Conservation (phyloP, 2,113 vertebrate species). For the Atrichornis clamosus region DNA sequence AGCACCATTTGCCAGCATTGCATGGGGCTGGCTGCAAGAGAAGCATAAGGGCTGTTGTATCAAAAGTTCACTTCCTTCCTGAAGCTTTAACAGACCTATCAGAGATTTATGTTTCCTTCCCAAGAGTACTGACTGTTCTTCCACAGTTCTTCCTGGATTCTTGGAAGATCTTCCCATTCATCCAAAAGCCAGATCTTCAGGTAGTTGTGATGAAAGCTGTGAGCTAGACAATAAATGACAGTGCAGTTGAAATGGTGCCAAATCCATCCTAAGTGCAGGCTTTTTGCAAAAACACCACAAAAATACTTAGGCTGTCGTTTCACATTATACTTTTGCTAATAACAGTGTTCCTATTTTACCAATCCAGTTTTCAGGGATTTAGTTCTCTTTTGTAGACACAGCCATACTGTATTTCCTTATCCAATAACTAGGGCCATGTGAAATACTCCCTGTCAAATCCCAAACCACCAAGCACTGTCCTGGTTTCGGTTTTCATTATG, state of each 20-base stretch:
- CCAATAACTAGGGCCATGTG: constrained; percentile 38
- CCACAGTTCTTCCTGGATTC: neutral
- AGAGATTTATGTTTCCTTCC: neutral
- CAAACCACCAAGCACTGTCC: constrained; percentile 43
- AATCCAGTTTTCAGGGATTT: constrained; percentile 9
- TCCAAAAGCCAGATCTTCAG: neutral
- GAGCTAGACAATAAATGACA: neutral
- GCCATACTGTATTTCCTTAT: constrained; percentile 7
- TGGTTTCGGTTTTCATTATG: constrained; percentile 51
- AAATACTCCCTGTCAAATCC: constrained; percentile 48
- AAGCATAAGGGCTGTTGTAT: accelerated
- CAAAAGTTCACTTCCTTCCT: neutral
- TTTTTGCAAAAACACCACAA: neutral
- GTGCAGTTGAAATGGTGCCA: neutral
- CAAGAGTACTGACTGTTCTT: neutral
- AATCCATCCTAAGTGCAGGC: neutral
- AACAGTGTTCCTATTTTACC: neutral
- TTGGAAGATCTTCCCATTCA: neutral
- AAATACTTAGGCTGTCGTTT: neutral
- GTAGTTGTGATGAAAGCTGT: constrained; percentile 7
- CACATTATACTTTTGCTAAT: neutral
- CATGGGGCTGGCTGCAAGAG: neutral
- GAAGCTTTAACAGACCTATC: neutral
- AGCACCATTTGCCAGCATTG: neutral
- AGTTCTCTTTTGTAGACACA: constrained; percentile 2